Conservation (phyloP, 2,797 vertebrate genomes). For the Zalophus californianus region DNA sequence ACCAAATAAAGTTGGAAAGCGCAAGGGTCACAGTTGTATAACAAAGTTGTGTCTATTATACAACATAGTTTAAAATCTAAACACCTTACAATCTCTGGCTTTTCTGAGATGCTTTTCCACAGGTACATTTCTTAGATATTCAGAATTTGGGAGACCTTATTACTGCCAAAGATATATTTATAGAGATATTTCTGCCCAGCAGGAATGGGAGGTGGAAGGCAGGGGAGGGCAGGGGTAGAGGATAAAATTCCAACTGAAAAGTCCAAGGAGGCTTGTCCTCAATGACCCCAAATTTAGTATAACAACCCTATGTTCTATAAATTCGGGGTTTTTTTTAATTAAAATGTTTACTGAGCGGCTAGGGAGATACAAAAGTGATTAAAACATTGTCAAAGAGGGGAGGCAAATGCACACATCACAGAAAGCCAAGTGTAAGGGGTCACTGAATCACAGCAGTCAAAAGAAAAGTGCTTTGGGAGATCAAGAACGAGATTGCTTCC, state of each 20-base stretch:
- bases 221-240: background rate
- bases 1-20: background rate
- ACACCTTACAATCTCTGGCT: background rate
- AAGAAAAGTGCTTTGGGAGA: constrained; percentile 43
- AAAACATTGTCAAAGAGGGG: constrained; percentile 58
- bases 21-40: background rate
- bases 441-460: constrained; percentile 55
- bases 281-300: background rate
- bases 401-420: constrained; percentile 53
- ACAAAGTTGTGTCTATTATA: background rate
- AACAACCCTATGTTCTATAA: background rate
- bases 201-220: background rate
- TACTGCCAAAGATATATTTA: background rate
- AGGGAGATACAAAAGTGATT: constrained; percentile 66
- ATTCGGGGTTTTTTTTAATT: background rate
- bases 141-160: background rate
- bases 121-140: background rate
- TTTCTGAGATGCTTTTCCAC: background rate
- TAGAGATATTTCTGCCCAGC: background rate
- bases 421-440: constrained; percentile 43
- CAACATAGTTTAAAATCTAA: background rate
- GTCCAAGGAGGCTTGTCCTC: background rate
- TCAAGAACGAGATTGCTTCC: constrained; percentile 46
- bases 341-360: constrained; percentile 77
- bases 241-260: background rate